Evolutionary conservation across 1,140 invertebrate genomes (phyloP).

Genomic region (Pogonus chalceus): DNA sequence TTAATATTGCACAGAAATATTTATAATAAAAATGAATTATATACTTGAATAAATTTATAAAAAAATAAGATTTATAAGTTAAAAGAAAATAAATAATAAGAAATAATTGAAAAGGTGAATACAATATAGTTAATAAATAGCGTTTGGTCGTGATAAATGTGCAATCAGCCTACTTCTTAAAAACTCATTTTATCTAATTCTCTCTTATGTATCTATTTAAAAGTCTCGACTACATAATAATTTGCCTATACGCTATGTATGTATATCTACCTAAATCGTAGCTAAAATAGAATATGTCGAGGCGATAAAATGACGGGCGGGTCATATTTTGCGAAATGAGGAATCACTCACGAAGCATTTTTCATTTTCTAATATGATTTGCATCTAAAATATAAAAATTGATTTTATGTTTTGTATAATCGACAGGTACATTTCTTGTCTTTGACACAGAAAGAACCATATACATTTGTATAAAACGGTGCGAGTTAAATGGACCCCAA

Average conservation of each 20-base stretch:
- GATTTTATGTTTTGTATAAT: slow-evolving; percentile 15
- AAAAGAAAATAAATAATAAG: too few species aligned
- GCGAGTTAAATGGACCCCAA: slow-evolving; percentile 16
- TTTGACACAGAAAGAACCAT: slow-evolving; percentile 24
- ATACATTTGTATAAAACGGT: slow-evolving; percentile 27
- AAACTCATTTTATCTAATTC: too few species aligned
- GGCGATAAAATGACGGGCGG: slow-evolving; percentile 5
- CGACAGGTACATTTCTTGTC: slow-evolving; percentile 25
- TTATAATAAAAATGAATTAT: too few species aligned
- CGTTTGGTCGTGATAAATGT: too few species aligned
- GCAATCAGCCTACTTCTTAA: too few species aligned
- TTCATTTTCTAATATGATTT: slow-evolving; percentile 15
- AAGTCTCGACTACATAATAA: neutral
- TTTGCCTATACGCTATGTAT: slow-evolving; percentile 10
- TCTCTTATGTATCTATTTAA: neutral
- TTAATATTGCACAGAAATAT: too few species aligned
- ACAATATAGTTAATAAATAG: too few species aligned
- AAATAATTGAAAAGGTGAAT: too few species aligned
- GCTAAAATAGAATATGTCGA: slow-evolving; percentile 24
- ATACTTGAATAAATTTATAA: too few species aligned
- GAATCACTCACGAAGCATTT: slow-evolving; percentile 9
- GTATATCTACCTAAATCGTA: slow-evolving; percentile 18
- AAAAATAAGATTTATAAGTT: too few species aligned
- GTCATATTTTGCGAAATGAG: slow-evolving; percentile 13
- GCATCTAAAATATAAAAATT: slow-evolving; percentile 24